Conservation (phyloP, 2,113 vertebrate species). For the Pygoscelis antarcticus region DNA sequence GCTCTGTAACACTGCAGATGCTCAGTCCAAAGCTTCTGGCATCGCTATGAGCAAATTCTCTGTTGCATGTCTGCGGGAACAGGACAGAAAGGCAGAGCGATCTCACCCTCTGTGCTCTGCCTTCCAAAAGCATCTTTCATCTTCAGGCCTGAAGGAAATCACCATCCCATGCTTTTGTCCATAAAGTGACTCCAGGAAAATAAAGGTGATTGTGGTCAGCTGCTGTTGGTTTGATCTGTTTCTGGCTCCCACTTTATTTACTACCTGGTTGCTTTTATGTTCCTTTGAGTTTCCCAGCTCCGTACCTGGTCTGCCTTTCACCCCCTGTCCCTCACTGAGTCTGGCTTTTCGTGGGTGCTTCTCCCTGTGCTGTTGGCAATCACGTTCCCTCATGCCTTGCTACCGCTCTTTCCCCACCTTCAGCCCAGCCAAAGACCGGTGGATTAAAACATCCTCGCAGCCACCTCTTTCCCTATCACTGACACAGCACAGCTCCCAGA, state of each 20-base stretch:
- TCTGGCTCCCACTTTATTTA: background rate
- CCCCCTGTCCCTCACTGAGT: background rate
- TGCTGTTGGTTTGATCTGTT: background rate
- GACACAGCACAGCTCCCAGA: background rate
- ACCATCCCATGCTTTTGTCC: background rate
- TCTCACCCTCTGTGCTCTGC: background rate
- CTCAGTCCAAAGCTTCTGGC: background rate
- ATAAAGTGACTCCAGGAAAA: background rate
- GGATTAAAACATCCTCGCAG: background rate
- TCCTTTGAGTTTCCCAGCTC: background rate
- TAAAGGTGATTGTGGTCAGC: background rate
- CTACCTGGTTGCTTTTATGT: background rate
- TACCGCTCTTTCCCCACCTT: background rate
- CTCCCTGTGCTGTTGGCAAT: background rate
- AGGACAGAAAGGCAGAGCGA: background rate
- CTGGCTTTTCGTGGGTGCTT: background rate
- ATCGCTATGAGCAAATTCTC: background rate
- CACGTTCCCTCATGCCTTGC: background rate
- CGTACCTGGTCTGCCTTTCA: background rate
- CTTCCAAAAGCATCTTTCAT: background rate
- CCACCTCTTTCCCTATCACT: background rate
- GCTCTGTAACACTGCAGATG: background rate
- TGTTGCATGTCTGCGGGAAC: background rate
- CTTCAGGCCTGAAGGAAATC: background rate
- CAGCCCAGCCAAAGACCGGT: background rate